Evolutionary conservation across 2,113 vertebrate genomes (phyloP).

Genomic region (Pampusana beccarii): DNA sequence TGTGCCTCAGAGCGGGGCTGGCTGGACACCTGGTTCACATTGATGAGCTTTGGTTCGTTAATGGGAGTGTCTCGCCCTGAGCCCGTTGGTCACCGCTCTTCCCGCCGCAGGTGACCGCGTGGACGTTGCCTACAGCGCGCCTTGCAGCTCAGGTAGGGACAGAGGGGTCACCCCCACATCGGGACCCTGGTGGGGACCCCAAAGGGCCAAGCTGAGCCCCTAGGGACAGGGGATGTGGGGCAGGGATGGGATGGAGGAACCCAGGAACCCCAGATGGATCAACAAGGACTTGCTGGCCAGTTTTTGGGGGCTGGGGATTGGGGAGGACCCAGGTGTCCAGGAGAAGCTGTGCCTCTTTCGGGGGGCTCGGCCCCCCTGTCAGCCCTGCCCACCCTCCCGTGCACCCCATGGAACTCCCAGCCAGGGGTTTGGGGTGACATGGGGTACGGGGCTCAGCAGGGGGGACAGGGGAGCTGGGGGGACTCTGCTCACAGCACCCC

Average conservation of each 20-base stretch:
- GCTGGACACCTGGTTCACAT: background rate
- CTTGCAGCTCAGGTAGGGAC: slow-evolving; percentile 33
- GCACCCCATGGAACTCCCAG: background rate
- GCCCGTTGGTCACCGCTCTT: background rate
- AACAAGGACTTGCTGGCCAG: background rate
- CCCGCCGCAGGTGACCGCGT: background rate
- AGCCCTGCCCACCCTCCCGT: background rate
- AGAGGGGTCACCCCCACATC: background rate
- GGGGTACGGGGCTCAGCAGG: background rate
- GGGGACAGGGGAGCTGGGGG: background rate
- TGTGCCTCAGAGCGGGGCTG: too few relatives aligned
- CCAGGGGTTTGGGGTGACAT: accelerated
- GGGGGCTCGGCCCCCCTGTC: background rate
- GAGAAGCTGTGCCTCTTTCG: background rate
- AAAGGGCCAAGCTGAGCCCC: background rate
- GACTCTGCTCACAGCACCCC: background rate
- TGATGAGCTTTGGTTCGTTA: background rate
- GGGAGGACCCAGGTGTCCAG: background rate
- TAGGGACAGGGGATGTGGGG: background rate
- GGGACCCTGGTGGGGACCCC: background rate
- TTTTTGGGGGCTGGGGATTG: too few relatives aligned
- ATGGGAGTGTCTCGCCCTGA: background rate
- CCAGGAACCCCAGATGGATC: background rate
- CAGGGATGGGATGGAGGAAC: background rate
- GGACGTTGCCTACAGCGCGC: slow-evolving; percentile 21